Percentiles rank a stretch among this genome's conserved stretches.
phyloP scores from a whole-genome alignment of 2,113 vertebrate genomes.

The Pogona vitticeps region DNA sequence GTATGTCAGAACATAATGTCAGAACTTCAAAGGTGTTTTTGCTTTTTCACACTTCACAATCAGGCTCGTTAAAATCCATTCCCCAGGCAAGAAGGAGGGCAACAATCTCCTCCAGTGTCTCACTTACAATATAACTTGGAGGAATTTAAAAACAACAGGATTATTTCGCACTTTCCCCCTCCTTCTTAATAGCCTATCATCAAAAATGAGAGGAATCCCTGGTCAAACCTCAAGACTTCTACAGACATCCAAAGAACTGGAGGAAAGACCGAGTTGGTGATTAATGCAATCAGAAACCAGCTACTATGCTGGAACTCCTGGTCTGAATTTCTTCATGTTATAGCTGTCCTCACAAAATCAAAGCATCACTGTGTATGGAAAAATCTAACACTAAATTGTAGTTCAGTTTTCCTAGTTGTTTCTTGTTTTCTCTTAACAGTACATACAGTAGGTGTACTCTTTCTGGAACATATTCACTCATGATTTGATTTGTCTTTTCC shows the following conservation, averaged over 20 bases:
- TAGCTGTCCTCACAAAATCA: neutral
- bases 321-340: neutral
- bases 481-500: neutral
- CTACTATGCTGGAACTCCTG: too few species aligned
- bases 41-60: too few species aligned
- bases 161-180: neutral
- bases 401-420: constrained; percentile 3
- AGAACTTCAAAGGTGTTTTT: too few species aligned
- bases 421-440: neutral
- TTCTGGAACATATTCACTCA: constrained; percentile 26
- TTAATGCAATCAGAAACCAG: neutral
- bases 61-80: too few species aligned
- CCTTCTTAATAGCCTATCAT: neutral
- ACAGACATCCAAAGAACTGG: neutral
- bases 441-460: constrained; percentile 5
- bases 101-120: neutral
- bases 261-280: neutral
- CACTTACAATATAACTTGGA: too few species aligned
- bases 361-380: neutral
- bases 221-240: neutral
- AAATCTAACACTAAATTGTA: neutral
- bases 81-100: neutral
- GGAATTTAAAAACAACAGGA: neutral
- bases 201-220: neutral
- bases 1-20: too few species aligned